phyloP scores from a whole-genome alignment of 2,797 vertebrate genomes.

The Hippopotamyrus pictus region DNA sequence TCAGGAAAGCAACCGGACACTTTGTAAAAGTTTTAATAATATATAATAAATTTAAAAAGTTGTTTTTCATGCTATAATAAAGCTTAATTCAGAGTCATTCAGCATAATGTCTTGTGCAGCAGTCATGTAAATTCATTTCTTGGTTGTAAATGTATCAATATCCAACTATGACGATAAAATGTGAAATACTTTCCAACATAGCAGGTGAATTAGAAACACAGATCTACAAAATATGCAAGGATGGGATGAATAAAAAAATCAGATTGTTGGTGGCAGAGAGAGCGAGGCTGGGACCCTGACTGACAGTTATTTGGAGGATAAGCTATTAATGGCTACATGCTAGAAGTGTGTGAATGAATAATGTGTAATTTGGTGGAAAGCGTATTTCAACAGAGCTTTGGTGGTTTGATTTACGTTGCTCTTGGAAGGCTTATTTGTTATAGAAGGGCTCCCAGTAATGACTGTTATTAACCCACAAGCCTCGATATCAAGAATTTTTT shows the following conservation, averaged over 20 bases:
- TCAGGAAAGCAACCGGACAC: not conserved
- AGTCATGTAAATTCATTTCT: not conserved
- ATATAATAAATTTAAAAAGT: not conserved
- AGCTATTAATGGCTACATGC: constrained; percentile 8
- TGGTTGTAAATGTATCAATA: not conserved
- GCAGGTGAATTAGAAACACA: not conserved
- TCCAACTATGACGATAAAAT: not conserved
- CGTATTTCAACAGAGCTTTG: not conserved
- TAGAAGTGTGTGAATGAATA: constrained; percentile 6
- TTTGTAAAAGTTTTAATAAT: not conserved
- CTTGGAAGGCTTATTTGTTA: not conserved
- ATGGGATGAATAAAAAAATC: not conserved
- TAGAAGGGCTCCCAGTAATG: not conserved
- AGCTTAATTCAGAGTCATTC: not conserved
- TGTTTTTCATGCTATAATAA: not conserved
- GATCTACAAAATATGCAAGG: not conserved
- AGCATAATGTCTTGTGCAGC: not conserved
- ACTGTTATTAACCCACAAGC: constrained; percentile 5
- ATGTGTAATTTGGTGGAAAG: constrained; percentile 1
- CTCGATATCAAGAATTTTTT: not conserved
- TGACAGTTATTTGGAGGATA: constrained; percentile 3
- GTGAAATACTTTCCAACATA: not conserved
- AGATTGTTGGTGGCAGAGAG: not conserved
- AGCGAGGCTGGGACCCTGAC: not conserved
- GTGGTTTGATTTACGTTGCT: not conserved